A percentile compares a stretch with the other conserved stretches of the same genome.
phyloP scores from a whole-genome alignment of 2,888 invertebrate species.

The Perizoma flavofasciatum region DNA sequence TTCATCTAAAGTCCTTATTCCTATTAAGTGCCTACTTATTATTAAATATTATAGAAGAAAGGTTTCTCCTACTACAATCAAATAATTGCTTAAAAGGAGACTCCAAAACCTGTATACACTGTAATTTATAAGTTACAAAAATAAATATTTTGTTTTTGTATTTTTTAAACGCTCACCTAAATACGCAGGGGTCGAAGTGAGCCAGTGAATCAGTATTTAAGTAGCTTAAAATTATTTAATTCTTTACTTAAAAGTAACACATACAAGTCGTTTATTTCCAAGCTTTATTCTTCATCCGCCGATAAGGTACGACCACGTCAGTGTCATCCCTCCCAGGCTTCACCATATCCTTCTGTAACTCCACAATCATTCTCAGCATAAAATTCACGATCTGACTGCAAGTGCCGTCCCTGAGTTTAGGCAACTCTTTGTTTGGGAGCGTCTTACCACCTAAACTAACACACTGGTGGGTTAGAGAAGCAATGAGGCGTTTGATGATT shows the following conservation, averaged over 20 bases:
- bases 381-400: constrained; percentile 79
- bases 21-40: too few relatives aligned
- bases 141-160: too few relatives aligned
- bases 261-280: constrained; percentile 62
- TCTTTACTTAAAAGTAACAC: background rate
- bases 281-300: constrained; percentile 69
- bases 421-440: constrained; percentile 70
- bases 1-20: too few relatives aligned
- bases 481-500: constrained; percentile 86
- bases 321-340: constrained; percentile 68
- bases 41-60: too few relatives aligned
- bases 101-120: too few relatives aligned
- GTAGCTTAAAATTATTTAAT: too few relatives aligned
- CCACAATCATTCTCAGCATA: constrained; percentile 75
- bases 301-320: constrained; percentile 66
- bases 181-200: too few relatives aligned
- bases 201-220: too few relatives aligned
- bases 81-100: too few relatives aligned
- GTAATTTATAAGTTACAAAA: too few relatives aligned
- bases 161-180: too few relatives aligned
- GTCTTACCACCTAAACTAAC: constrained; percentile 64
- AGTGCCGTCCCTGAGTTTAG: constrained; percentile 83
- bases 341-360: constrained; percentile 76
- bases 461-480: constrained; percentile 87
- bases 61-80: too few relatives aligned